These are phyloP conservation scores for Drosophila hydei DNA, from an alignment of 1,140 invertebrate genomes.

Conservation along the genomic window DNA sequence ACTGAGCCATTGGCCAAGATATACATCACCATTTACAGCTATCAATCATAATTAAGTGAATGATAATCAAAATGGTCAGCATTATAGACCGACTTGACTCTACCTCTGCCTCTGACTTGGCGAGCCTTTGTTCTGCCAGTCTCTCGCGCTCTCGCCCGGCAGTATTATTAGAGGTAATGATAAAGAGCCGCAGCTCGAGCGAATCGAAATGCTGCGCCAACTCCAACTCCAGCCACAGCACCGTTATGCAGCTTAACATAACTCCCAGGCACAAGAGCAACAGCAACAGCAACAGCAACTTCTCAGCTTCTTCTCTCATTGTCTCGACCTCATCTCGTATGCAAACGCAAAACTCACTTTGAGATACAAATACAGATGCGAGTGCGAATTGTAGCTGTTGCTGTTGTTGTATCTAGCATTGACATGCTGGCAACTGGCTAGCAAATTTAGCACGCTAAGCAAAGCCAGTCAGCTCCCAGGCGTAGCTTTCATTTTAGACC, in stretches of 20 bases:
- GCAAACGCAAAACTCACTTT: slow-evolving; percentile 54
- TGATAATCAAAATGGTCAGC: slow-evolving; percentile 81
- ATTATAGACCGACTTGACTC: slow-evolving; percentile 51
- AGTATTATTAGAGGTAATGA: slow-evolving; percentile 76
- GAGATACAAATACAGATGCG: slow-evolving; percentile 55
- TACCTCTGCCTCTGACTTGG: neutral
- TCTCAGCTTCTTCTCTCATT: slow-evolving; percentile 25
- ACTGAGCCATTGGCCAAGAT: slow-evolving; percentile 20
- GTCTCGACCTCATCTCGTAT: slow-evolving; percentile 70
- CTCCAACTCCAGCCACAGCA: slow-evolving; percentile 42
- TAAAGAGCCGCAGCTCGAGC: slow-evolving; percentile 71
- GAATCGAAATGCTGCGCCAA: slow-evolving; percentile 41
- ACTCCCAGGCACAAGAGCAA: slow-evolving; percentile 21
- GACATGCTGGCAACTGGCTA: slow-evolving; percentile 58
- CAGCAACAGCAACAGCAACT: slow-evolving; percentile 1
- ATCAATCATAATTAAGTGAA: slow-evolving; percentile 83
- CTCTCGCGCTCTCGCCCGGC: neutral
- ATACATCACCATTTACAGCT: slow-evolving; percentile 70
- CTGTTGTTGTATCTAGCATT: slow-evolving; percentile 58
- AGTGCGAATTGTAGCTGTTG: slow-evolving; percentile 19
- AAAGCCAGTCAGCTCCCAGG: slow-evolving; percentile 12
- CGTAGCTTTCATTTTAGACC: slow-evolving; percentile 72
- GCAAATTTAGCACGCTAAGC: slow-evolving; percentile 74
- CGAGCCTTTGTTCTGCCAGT: slow-evolving; percentile 26
- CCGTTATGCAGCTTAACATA: slow-evolving; percentile 77